phyloP scores from a whole-genome alignment of 2,888 invertebrate species.

The Drosophila parthenogenetica region DNA sequence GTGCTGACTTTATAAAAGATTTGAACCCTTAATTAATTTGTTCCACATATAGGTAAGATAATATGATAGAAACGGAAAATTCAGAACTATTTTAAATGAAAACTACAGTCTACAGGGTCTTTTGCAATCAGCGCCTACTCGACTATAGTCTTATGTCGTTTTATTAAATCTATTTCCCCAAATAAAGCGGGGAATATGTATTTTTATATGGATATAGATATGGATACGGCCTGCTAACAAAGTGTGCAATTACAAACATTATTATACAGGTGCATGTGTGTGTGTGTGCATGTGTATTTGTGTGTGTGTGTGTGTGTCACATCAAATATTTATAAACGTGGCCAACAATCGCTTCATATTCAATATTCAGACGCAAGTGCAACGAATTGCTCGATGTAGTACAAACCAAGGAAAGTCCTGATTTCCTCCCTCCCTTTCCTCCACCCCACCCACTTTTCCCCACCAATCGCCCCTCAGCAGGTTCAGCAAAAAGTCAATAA shows the following conservation, averaged over 20 bases:
- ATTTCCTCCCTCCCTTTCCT: too few relatives aligned
- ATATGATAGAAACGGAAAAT: too few relatives aligned
- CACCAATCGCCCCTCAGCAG: not conserved
- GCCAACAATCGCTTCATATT: conserved; percentile 74
- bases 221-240: conserved; percentile 21
- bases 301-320: conserved; percentile 63
- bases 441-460: not conserved
- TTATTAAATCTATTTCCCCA: conserved; percentile 60
- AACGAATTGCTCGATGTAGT: conserved; percentile 61
- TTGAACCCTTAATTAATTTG: too few relatives aligned
- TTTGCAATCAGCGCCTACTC: too few relatives aligned
- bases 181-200: conserved; percentile 17
- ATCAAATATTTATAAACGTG: conserved; percentile 77
- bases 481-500: conserved; percentile 10
- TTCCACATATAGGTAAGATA: too few relatives aligned
- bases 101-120: too few relatives aligned
- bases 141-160: conserved; percentile 18
- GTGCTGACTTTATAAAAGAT: too few relatives aligned
- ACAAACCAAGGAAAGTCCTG: not conserved
- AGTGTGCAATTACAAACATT: conserved; percentile 61
- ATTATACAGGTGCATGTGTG: conserved; percentile 1
- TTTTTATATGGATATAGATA: conserved; percentile 17
- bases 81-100: too few relatives aligned
- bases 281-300: not conserved
- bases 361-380: conserved; percentile 79